phyloP scores from a whole-genome alignment of 1,140 invertebrate genomes.

The Tribolium castaneum region DNA sequence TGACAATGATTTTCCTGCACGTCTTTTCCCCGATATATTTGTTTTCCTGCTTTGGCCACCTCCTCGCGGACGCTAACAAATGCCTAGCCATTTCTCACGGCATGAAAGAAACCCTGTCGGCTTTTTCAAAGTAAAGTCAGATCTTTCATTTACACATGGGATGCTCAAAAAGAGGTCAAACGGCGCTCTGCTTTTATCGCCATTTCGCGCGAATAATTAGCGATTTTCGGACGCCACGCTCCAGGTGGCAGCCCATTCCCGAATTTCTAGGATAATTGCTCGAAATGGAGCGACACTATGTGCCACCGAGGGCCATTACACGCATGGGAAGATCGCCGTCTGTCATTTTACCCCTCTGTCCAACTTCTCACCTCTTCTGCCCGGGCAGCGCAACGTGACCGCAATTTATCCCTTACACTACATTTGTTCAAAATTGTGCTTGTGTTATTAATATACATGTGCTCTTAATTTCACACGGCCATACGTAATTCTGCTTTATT shows the following conservation, averaged over 20 bases:
- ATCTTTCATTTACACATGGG: conserved; percentile 40
- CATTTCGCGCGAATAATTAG: neutral
- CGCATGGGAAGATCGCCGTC: conserved; percentile 30
- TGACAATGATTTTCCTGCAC: conserved; percentile 39
- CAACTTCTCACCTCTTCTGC: conserved; percentile 31
- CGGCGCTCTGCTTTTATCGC: conserved; percentile 7
- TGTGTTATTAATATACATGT: conserved; percentile 36
- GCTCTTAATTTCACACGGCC: conserved; percentile 20
- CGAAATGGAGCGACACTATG: conserved; percentile 26
- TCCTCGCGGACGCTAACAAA: conserved; percentile 37
- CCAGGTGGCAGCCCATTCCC: neutral
- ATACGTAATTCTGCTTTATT: conserved; percentile 29
- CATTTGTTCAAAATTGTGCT: conserved; percentile 35
- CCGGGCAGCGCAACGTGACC: conserved; percentile 25
- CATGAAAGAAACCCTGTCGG: conserved; percentile 36
- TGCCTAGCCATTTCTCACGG: conserved; percentile 38
- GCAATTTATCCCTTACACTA: conserved; percentile 32
- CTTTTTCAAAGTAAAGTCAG: conserved; percentile 35
- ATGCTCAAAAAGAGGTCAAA: conserved; percentile 38
- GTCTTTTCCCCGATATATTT: conserved; percentile 33
- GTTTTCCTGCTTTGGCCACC: conserved; percentile 41
- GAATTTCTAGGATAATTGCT: conserved; percentile 29
- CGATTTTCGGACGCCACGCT: neutral
- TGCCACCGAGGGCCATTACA: conserved; percentile 21
- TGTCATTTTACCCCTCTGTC: conserved; percentile 26